phyloP scores from a whole-genome alignment of 2,113 vertebrate species.

The Eulemur rufifrons region DNA sequence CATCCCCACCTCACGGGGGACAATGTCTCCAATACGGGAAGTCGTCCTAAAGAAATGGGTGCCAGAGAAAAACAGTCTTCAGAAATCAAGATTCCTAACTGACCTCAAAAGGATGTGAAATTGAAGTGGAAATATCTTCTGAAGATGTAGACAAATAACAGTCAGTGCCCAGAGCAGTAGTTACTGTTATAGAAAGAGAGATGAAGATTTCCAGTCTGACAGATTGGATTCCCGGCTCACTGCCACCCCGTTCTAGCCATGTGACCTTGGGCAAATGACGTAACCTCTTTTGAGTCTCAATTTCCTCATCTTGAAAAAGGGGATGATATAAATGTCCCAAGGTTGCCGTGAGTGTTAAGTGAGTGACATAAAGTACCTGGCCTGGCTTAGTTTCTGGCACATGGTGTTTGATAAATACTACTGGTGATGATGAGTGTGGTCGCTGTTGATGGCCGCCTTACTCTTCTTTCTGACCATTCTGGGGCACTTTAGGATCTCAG shows the following conservation, averaged over 20 bases:
- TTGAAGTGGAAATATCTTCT: background rate
- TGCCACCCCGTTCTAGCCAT: background rate
- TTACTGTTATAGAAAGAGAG: background rate
- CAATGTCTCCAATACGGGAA: background rate
- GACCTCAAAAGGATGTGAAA: background rate
- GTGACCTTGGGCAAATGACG: background rate
- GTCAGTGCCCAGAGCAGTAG: background rate
- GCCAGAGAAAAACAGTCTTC: background rate
- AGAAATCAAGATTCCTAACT: background rate
- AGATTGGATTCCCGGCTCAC: background rate
- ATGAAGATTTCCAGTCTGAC: background rate
- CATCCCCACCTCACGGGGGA: background rate
- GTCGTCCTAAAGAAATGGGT: background rate
- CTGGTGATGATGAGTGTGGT: background rate
- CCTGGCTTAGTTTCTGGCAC: background rate
- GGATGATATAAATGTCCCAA: background rate
- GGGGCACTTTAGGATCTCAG: background rate
- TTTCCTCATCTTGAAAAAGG: constrained; percentile 16
- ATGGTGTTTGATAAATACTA: background rate
- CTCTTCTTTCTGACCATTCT: background rate
- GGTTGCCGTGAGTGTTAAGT: background rate
- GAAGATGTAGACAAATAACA: background rate
- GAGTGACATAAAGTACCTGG: background rate
- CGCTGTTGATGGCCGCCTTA: background rate
- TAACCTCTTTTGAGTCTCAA: background rate